phyloP scores from a whole-genome alignment of 2,797 vertebrate genomes.

The Podargus strigoides region DNA sequence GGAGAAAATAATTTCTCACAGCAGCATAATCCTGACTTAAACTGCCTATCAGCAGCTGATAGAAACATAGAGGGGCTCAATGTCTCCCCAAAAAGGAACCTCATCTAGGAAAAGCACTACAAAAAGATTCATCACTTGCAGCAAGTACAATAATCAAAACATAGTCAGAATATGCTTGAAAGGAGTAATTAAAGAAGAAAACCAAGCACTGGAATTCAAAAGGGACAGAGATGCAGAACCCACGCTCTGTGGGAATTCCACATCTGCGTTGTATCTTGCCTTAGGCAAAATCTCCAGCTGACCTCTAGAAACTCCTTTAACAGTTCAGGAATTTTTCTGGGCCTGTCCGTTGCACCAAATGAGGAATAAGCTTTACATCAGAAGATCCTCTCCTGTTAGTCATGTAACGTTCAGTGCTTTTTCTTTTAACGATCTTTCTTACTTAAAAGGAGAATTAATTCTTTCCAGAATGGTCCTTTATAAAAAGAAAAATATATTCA shows the following conservation, averaged over 20 bases:
- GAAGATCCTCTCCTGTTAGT: background rate
- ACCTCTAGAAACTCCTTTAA: background rate
- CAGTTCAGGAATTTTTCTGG: background rate
- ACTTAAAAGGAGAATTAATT: background rate
- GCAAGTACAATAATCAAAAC: background rate
- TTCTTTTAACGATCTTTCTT: background rate
- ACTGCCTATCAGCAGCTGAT: background rate
- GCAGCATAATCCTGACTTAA: background rate
- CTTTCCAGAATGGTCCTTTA: background rate
- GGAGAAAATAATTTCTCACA: background rate
- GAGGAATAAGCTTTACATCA: background rate
- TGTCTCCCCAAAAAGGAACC: background rate
- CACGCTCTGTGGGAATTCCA: background rate
- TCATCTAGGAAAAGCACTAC: background rate
- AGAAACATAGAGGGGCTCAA: background rate
- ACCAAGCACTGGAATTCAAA: background rate
- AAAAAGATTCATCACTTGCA: background rate
- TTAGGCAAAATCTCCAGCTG: background rate
- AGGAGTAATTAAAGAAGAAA: background rate
- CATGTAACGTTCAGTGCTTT: background rate
- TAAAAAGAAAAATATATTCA: background rate
- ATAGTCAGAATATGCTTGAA: background rate
- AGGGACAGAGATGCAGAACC: background rate
- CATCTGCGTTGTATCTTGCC: background rate
- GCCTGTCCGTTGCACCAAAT: background rate